Conservation (phyloP, 1,140 invertebrate species). For the Sinella curviseta region DNA sequence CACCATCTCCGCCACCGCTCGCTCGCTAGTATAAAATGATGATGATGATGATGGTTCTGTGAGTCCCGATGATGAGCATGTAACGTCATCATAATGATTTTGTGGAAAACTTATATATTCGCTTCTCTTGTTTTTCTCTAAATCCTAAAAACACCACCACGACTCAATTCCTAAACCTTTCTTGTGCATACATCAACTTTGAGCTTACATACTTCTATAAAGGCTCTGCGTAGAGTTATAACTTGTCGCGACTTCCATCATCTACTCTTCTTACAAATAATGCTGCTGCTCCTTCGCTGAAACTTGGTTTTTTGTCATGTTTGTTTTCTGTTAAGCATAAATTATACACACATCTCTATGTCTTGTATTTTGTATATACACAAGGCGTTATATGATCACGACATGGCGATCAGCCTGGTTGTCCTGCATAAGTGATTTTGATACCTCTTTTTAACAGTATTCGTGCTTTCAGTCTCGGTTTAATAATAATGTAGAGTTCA, state of each 20-base stretch:
- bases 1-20: not conserved
- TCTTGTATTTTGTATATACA: no score
- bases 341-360: no score
- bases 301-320: not conserved
- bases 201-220: no score
- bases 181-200: not conserved
- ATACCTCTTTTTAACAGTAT: no score
- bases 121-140: constrained; percentile 3
- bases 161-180: no score
- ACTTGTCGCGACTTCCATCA: not conserved
- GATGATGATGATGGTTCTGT: not conserved
- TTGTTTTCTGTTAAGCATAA: no score
- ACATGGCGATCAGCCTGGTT: no score
- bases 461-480: no score
- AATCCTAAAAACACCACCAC: not conserved
- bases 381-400: no score
- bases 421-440: no score
- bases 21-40: not conserved
- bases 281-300: not conserved
- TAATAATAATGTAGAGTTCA: no score
- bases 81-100: constrained; percentile 14
- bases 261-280: not conserved
- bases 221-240: not conserved
- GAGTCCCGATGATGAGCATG: not conserved
- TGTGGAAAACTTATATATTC: not conserved